Percentiles rank a stretch among this genome's conserved stretches.
Conservation (phyloP, 2,888 invertebrate species). For the Leptinotarsa haldemani region DNA sequence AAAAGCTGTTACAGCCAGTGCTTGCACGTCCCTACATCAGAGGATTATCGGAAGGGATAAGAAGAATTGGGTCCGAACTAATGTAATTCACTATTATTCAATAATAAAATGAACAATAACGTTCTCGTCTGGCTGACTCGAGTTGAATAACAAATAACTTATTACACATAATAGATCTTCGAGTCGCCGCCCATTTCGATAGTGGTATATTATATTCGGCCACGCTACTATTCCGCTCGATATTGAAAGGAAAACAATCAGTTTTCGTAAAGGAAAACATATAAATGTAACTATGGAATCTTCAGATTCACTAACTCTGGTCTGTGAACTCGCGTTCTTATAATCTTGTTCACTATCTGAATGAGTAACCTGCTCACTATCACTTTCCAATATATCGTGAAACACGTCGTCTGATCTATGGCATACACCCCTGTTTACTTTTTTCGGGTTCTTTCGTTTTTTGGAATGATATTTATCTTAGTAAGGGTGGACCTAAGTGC, state of each 20-base stretch:
- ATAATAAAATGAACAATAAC: too few relatives aligned
- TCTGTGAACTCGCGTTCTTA: neutral
- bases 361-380: neutral
- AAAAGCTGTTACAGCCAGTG: too few relatives aligned
- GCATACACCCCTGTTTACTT: constrained; percentile 32
- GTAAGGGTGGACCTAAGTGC: constrained; percentile 51
- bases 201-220: neutral
- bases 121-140: too few relatives aligned
- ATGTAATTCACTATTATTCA: too few relatives aligned
- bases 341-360: neutral
- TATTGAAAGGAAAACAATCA: neutral
- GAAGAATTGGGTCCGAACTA: too few relatives aligned
- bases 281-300: neutral
- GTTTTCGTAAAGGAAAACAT: neutral
- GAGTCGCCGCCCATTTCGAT: too few relatives aligned
- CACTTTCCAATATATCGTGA: neutral
- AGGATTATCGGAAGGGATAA: too few relatives aligned
- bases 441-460: constrained; percentile 31
- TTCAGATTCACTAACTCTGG: neutral
- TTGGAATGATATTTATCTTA: constrained; percentile 50
- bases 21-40: too few relatives aligned
- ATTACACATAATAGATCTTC: too few relatives aligned
- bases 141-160: too few relatives aligned
- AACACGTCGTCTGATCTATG: constrained; percentile 37
- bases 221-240: neutral